A percentile compares a stretch with the other conserved stretches of the same genome.
phyloP scores from a whole-genome alignment of 2,113 vertebrate genomes.

The Xiphophorus maculatus region DNA sequence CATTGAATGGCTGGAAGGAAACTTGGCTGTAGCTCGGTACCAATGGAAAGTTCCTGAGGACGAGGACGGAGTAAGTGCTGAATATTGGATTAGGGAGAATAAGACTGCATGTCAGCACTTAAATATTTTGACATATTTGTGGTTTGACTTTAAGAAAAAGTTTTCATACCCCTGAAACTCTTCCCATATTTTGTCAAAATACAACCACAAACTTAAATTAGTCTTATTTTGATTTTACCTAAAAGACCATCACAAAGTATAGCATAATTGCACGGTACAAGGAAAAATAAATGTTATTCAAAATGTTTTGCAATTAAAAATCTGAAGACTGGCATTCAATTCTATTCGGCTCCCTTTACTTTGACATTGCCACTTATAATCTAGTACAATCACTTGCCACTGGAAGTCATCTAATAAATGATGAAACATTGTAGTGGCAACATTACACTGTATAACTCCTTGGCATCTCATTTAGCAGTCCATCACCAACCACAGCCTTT shows the following conservation, averaged over 20 bases:
- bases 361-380: not conserved
- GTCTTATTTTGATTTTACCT: not conserved
- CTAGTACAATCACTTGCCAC: not conserved
- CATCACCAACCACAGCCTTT: not conserved
- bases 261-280: not conserved
- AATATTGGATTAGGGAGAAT: slow-evolving; percentile 62
- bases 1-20: slow-evolving; percentile 69
- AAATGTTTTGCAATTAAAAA: no score
- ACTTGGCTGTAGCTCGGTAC: slow-evolving; percentile 62
- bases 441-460: not conserved
- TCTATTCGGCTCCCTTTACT: no score
- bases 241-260: not conserved
- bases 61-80: slow-evolving; percentile 46
- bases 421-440: not conserved
- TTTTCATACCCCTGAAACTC: not conserved
- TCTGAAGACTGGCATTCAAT: no score
- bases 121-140: slow-evolving; percentile 55
- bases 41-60: slow-evolving; percentile 55
- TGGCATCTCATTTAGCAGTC: not conserved
- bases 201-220: not conserved
- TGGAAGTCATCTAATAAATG: not conserved
- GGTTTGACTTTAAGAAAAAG: slow-evolving; percentile 50
- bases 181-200: not conserved
- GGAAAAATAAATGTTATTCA: not conserved
- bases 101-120: slow-evolving; percentile 51